These are phyloP conservation scores for Drosophila testacea DNA, from an alignment of 2,888 invertebrate genomes.

Conservation along the genomic window DNA sequence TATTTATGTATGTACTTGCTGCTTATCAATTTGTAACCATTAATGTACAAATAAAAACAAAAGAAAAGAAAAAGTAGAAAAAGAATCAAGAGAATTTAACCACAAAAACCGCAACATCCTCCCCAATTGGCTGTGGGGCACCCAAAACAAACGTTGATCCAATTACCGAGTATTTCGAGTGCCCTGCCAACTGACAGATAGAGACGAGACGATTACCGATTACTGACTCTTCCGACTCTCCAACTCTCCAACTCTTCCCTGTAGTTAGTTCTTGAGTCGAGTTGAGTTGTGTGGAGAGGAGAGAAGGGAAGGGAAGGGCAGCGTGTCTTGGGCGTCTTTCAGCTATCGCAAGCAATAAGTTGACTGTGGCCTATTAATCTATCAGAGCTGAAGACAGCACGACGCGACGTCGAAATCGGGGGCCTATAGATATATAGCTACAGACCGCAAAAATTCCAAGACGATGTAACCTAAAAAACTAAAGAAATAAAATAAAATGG, in stretches of 20 bases:
- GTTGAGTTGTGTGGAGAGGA: background rate
- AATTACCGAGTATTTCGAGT: conserved; percentile 46
- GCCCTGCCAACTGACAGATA: conserved; percentile 45
- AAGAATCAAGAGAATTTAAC: conserved; percentile 34
- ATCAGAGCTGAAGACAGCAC: conserved; percentile 56
- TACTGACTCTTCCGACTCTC: conserved; percentile 3
- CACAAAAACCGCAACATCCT: conserved; percentile 76
- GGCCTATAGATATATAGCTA: background rate
- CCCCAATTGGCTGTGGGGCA: conserved; percentile 22
- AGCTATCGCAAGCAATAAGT: conserved; percentile 31
- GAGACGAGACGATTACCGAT: conserved; percentile 28
- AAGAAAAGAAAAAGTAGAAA: background rate
- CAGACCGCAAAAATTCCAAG: conserved; percentile 52
- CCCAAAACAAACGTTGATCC: conserved; percentile 38
- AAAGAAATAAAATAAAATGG: conserved; percentile 9
- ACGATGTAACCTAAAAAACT: conserved; percentile 33
- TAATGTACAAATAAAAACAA: background rate
- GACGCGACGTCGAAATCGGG: conserved; percentile 20
- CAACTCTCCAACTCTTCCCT: background rate
- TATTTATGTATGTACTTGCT: background rate
- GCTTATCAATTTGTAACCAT: conserved; percentile 31
- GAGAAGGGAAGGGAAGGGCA: conserved; percentile 4
- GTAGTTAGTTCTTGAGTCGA: conserved; percentile 4
- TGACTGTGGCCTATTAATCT: conserved; percentile 77
- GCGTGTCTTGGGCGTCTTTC: conserved; percentile 42